Evolutionary conservation across 2,113 vertebrate genomes (phyloP).

Genomic region (Orycteropus afer): DNA sequence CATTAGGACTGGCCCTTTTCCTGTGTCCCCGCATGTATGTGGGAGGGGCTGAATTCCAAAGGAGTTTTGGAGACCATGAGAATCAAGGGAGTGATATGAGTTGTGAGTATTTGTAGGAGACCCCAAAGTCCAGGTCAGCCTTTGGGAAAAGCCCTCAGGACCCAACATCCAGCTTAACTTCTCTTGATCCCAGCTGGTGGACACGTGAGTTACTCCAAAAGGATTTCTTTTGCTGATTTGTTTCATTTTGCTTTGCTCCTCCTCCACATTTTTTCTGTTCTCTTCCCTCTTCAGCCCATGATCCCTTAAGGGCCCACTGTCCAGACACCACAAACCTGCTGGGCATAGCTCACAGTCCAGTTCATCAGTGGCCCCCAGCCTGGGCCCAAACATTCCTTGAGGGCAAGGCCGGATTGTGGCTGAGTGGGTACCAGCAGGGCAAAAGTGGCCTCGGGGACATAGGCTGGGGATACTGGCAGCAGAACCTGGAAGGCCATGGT

Average conservation of each 20-base stretch:
- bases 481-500: conserved; percentile 74
- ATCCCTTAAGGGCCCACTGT: background rate
- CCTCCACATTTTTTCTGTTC: background rate
- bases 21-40: background rate
- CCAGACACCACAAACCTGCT: conserved; percentile 84
- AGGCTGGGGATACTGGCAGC: conserved; percentile 79
- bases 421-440: conserved; percentile 85
- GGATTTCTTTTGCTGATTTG: background rate
- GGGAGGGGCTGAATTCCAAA: background rate
- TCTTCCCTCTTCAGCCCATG: accelerated
- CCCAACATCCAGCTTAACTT: background rate
- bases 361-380: conserved; percentile 82
- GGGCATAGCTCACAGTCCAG: conserved; percentile 90
- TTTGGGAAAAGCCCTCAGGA: background rate
- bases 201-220: no score
- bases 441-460: conserved; percentile 91
- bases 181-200: no score
- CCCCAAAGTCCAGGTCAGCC: accelerated
- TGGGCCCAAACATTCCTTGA: conserved; percentile 88
- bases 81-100: background rate
- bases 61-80: background rate
- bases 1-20: background rate
- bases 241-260: accelerated
- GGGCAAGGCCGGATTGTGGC: conserved; percentile 89
- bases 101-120: background rate